Conservation (phyloP, 2,797 vertebrate species). For the Amniataba percoides region DNA sequence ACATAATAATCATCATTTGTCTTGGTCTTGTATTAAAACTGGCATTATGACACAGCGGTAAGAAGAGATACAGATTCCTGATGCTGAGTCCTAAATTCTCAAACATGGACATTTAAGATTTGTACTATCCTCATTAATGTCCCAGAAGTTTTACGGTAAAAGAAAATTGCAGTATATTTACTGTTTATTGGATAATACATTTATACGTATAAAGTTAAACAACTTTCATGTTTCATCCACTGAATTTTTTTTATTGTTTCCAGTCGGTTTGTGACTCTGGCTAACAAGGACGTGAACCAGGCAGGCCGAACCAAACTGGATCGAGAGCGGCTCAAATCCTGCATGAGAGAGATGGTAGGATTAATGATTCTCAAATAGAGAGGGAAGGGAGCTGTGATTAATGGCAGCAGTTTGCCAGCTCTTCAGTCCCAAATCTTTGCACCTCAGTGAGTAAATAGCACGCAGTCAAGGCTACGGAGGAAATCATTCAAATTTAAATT, state of each 20-base stretch:
- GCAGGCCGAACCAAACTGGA: constrained; percentile 92
- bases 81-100: neutral
- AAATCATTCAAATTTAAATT: constrained; percentile 13
- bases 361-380: constrained; percentile 14
- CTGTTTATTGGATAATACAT: neutral
- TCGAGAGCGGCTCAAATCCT: constrained; percentile 94
- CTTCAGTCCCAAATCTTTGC: constrained; percentile 15
- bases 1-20: constrained; percentile 30
- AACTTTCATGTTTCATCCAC: neutral
- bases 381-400: neutral
- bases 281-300: constrained; percentile 93
- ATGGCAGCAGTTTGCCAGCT: constrained; percentile 15
- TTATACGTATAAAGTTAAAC: neutral
- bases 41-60: neutral
- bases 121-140: constrained; percentile 3
- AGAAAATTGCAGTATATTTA: neutral
- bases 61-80: neutral
- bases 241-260: constrained; percentile 28
- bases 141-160: constrained; percentile 14
- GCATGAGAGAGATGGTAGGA: constrained; percentile 94
- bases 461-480: constrained; percentile 4
- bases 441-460: neutral
- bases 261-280: constrained; percentile 92
- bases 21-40: constrained; percentile 12
- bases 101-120: constrained; percentile 13